Evolutionary conservation across 1,140 invertebrate genomes (phyloP), one percentile per base, ranked within the genome.

Genomic region (Maniola jurtina): DNA sequence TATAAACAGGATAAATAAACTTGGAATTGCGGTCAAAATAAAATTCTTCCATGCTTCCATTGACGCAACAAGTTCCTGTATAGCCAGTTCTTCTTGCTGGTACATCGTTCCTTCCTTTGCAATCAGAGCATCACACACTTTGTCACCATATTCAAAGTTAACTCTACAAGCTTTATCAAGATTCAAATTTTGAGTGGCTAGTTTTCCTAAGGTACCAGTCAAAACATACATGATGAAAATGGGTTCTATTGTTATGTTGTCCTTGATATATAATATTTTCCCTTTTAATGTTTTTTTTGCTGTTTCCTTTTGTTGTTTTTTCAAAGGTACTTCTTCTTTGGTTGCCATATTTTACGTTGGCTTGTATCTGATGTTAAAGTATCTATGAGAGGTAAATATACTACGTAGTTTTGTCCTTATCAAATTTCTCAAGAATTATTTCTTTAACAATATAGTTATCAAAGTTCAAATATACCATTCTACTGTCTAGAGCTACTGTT

Each of bases 101-200:
- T 90, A 89, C 61, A 80, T 82, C 10, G 81, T 81, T 15, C 81
- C 77, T 72, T 92, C 75, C 79, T 89, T 80, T 38, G 79, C 79
- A 6, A 90, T 83, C 1, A 94, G 75, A 1, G 90, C 89, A 70
- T 92, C 85, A 73, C 93, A 94, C 10, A 92, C 83, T 8, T 82
- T 76, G 16, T 88, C 80, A 10, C 89, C 84, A 68, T 91, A 92
- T 4, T 83, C 70, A 55, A 93, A 73, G 76, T 93, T 93, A 0
- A 94, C 92, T 25, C 92, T 83, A 72, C 93, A 94, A 7, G 93
- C 92, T 81, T 93, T 93, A 71, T 94, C 93, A 52, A 94, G 80
- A 73, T 92, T 92, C 42, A 94, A 74, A 83, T 94, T 93, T 83
- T 92, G 92, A 5, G 88, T 91, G 7, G 92, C 92, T 5, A 93